Evolutionary conservation across 2,113 vertebrate genomes (phyloP), one percentile per base, ranked within the genome.

Genomic region (Psettodes erumei): DNA sequence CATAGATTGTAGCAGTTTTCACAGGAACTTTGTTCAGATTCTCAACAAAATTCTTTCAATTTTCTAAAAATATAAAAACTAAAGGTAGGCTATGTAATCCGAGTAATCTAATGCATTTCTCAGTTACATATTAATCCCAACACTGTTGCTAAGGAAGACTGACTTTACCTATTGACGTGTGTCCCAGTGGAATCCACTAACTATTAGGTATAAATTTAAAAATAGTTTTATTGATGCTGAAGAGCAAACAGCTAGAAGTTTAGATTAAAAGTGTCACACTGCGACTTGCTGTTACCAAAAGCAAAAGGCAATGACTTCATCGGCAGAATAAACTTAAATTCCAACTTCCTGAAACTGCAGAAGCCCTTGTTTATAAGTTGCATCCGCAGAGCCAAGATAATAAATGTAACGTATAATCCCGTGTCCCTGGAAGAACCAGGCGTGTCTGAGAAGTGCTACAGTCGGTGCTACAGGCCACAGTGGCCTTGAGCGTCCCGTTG

Each of bases 401-500:
- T 13, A 63, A 12, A 48, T 33, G 18, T 28, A 28, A 10, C 12
- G 23, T 30, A 25, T 10, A 48, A 38, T 27, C n/a, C 6, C 8
- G 33, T 37, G 10, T 35, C n/a, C 21, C 4, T 54, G 30, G 19
- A 23, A 27, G 8, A 13, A n/a, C 6, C 23, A 42, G 28, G 8
- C 21, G 6, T 18, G 50, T 60, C 16, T 48, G 30, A 62, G 19
- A 38, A 25, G 56, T 42, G 37, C n/a, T 21, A 35, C 27, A 38
- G 50, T 40, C 13, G 10, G 25, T 53, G 13, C 27, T 21, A 21
- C n/a, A 33, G 32, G 5, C 21, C 21, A 12, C 25, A 23, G 3
- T 23, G 6, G 71, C 45, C 60, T 40, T 86, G 51, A 68, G 40
- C 50, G 27, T 71, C 9, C 25, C 55, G 28, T 81, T 79, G 75